phyloP scores from a whole-genome alignment of 1,140 invertebrate genomes.

The Oncopodura yosiiana region DNA sequence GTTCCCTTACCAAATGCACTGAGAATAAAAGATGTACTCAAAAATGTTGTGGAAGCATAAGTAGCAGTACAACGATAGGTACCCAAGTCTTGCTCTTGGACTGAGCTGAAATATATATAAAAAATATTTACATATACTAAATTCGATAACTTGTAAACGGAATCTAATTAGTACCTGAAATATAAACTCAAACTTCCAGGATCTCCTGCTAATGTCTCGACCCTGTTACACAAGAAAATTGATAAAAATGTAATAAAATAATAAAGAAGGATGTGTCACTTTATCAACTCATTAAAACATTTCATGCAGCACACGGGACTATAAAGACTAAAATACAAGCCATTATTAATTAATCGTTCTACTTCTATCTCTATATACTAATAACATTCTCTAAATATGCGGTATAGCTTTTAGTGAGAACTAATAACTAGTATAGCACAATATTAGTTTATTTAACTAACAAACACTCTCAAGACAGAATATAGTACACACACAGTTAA shows the following conservation, averaged over 20 bases:
- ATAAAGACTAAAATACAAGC: background rate
- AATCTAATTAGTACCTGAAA: constrained; percentile 15
- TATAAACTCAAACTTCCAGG: constrained; percentile 19
- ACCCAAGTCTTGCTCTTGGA: constrained; percentile 64
- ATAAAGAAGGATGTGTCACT: background rate
- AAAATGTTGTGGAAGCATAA: constrained; percentile 56
- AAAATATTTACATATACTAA: constrained; percentile 40
- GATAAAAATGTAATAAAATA: background rate
- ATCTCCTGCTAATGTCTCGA: constrained; percentile 18
- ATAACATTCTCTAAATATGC: background rate
- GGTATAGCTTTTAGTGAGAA: too few relatives aligned
- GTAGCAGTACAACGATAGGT: constrained; percentile 69
- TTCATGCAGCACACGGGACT: background rate
- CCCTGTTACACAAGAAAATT: constrained; percentile 2
- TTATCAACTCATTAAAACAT: background rate
- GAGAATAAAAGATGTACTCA: constrained; percentile 56
- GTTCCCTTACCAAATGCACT: constrained; percentile 58
- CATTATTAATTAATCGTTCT: background rate
- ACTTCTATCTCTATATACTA: background rate
- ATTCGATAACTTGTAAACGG: background rate
- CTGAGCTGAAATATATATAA: constrained; percentile 62
- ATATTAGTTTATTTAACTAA: background rate
- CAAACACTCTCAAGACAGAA: background rate
- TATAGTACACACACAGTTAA: background rate
- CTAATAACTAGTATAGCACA: too few relatives aligned